phyloP scores from a whole-genome alignment of 2,797 vertebrate species.

The Crotalus adamanteus region DNA sequence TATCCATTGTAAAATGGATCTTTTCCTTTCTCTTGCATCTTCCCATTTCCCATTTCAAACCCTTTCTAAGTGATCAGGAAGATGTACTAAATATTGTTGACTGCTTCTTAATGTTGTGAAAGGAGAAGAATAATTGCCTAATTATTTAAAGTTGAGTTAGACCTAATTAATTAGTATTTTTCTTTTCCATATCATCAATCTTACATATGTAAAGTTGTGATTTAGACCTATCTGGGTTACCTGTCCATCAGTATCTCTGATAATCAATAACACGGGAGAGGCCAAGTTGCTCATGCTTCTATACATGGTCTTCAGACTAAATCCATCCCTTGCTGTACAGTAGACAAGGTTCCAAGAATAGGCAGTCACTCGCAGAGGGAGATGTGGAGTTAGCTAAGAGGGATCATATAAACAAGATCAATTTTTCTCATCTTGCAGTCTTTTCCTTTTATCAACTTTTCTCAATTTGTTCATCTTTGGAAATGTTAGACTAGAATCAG shows the following conservation, averaged over 20 bases:
- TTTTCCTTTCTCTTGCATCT: not conserved
- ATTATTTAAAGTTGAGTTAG: not conserved
- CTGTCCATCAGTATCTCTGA: conserved; percentile 66
- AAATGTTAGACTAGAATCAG: not conserved
- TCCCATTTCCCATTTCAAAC: not conserved
- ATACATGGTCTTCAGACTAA: conserved; percentile 68
- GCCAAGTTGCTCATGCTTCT: conserved; percentile 60
- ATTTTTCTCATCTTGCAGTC: not conserved
- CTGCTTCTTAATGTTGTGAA: not conserved
- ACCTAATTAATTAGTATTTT: not conserved
- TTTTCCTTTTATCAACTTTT: not conserved
- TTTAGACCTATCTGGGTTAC: conserved; percentile 33
- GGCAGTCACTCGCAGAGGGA: conserved; percentile 56
- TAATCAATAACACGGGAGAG: conserved; percentile 56
- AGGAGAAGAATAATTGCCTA: not conserved
- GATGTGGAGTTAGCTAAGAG: conserved; percentile 61
- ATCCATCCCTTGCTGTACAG: conserved; percentile 63
- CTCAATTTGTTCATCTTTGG: not conserved
- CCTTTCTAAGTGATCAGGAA: not conserved
- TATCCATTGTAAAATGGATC: not conserved
- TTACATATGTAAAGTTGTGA: not conserved
- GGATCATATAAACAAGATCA: conserved; percentile 7
- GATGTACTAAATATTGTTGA: not conserved
- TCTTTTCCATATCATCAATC: not conserved
- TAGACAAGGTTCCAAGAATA: conserved; percentile 62